Evolutionary conservation across 2,888 invertebrate genomes (phyloP).

Genomic region (Cantharis rufa): DNA sequence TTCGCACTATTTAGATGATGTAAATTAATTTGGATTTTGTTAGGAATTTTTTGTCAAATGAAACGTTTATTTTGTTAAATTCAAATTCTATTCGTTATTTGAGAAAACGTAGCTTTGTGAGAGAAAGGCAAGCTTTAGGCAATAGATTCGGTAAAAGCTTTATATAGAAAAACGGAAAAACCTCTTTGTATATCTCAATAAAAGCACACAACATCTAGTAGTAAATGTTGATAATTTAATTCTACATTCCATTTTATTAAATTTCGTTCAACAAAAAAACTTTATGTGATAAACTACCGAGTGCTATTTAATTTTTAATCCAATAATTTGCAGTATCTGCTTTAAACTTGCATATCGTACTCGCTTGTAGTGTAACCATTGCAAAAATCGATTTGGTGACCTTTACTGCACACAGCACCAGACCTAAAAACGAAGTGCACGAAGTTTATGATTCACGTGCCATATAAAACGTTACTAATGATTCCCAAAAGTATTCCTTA

Average conservation of each 20-base stretch:
- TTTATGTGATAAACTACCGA: neutral
- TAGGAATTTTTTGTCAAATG: conserved; percentile 3
- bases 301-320: neutral
- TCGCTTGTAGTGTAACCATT: neutral
- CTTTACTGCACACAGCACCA: neutral
- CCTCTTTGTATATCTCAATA: conserved; percentile 17
- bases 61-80: conserved; percentile 12
- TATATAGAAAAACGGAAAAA: conserved; percentile 13
- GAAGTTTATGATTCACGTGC: neutral
- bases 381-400: neutral
- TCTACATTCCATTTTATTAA: conserved; percentile 4
- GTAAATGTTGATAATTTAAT: conserved; percentile 19
- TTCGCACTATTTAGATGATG: neutral
- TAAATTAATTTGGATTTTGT: neutral
- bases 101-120: conserved; percentile 15
- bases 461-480: conserved; percentile 6
- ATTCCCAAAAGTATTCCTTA: conserved; percentile 3
- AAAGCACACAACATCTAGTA: conserved; percentile 9
- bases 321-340: neutral
- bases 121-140: conserved; percentile 10
- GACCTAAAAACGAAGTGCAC: neutral
- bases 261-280: neutral
- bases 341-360: neutral
- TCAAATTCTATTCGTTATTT: conserved; percentile 2
- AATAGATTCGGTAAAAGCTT: conserved; percentile 18